Conservation (phyloP, 2,888 invertebrate genomes). For the Nysson spinosus region DNA sequence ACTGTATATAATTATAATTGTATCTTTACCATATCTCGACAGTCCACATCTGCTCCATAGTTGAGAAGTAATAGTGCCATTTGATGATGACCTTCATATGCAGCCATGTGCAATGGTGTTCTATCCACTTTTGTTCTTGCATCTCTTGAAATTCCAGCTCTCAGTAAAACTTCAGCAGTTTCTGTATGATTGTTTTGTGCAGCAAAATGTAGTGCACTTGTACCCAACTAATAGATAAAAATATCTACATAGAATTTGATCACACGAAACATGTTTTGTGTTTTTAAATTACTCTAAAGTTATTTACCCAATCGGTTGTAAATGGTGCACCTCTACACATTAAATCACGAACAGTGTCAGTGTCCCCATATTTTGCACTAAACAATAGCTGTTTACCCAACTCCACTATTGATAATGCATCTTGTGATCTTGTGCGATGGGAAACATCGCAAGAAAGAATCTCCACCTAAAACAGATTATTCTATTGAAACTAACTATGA, state of each 20-base stretch:
- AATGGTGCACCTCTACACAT: conserved; percentile 94
- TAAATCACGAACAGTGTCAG: conserved; percentile 85
- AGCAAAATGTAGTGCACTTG: conserved; percentile 92
- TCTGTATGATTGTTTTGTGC: conserved; percentile 88
- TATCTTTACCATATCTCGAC: conserved; percentile 85
- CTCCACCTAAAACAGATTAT: conserved; percentile 62
- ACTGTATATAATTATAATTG: background rate
- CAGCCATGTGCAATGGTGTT: conserved; percentile 93
- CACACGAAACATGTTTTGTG: background rate
- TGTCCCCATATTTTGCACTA: conserved; percentile 88
- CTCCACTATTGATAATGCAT: conserved; percentile 82
- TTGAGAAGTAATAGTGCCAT: conserved; percentile 85
- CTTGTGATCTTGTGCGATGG: conserved; percentile 65
- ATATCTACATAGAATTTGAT: conserved; percentile 2
- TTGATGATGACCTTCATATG: conserved; percentile 88
- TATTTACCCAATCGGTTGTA: conserved; percentile 92
- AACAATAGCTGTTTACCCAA: conserved; percentile 90
- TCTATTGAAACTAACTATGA: too few species aligned
- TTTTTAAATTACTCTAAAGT: too few species aligned
- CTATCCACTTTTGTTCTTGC: conserved; percentile 94
- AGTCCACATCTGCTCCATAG: conserved; percentile 85
- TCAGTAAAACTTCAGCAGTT: conserved; percentile 88
- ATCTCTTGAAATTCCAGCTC: conserved; percentile 92
- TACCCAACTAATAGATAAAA: conserved; percentile 84
- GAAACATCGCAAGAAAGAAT: conserved; percentile 67